Evolutionary conservation across 2,888 invertebrate genomes (phyloP).

Genomic region (Sinohyriopsis cumingii): DNA sequence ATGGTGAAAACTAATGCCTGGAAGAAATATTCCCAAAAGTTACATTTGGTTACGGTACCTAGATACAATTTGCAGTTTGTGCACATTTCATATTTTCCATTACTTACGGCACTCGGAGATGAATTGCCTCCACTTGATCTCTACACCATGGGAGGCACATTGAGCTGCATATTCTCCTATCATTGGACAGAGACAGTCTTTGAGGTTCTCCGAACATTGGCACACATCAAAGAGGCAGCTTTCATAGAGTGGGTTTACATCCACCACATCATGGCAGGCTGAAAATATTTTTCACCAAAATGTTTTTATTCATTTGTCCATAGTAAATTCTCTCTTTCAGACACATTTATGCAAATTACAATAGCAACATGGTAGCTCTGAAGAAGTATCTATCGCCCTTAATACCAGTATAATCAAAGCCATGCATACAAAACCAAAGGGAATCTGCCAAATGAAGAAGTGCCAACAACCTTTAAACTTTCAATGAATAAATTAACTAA

Average conservation of each 20-base stretch:
- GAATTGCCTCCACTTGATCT: conserved; percentile 85
- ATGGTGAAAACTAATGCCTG: too few species aligned
- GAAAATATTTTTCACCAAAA: conserved; percentile 32
- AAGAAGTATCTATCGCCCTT: not conserved
- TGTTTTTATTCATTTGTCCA: too few species aligned
- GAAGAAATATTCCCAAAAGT: too few species aligned
- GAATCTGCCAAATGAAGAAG: too few species aligned
- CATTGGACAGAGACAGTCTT: conserved; percentile 83
- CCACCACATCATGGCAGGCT: conserved; percentile 89
- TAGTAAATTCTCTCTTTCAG: too few species aligned
- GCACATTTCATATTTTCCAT: too few species aligned
- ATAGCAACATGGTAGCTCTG: not conserved
- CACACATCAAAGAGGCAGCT: conserved; percentile 92
- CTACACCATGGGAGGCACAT: conserved; percentile 82
- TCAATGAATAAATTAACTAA: too few species aligned
- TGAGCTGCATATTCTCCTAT: conserved; percentile 86
- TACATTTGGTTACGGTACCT: too few species aligned
- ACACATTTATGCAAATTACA: too few species aligned
- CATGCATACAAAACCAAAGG: too few species aligned
- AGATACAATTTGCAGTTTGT: too few species aligned
- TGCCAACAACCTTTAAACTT: too few species aligned
- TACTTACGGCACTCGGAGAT: conserved; percentile 80
- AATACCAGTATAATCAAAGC: not conserved
- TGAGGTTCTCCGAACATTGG: conserved; percentile 81
- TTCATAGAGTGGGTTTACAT: conserved; percentile 84